Evolutionary conservation across 2,888 invertebrate genomes (phyloP), one percentile per base, ranked within the genome.

Genomic region (Meganola albula): DNA sequence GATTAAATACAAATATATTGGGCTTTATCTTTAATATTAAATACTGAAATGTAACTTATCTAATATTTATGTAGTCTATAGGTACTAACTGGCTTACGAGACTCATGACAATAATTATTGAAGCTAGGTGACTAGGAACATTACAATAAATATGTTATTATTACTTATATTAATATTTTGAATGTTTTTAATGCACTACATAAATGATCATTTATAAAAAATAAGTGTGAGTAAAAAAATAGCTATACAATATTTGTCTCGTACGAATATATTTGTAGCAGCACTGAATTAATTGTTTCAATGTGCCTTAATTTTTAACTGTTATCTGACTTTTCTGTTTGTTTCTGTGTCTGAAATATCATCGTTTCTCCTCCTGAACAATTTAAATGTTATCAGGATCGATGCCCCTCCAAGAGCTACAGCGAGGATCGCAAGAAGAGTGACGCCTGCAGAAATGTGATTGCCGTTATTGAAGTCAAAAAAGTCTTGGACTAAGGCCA

Each of bases 321-420:
- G 60, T 56, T 80, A 82, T 69, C 79, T 79, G 23, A 58, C 61
- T 54, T 83, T 79, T 34, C 74, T 65, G 31, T 63, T 67, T 12
- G 58, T 68, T 41, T 76, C 75, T 63, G 78, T 71, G 32, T 72
- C 65, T 4, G 48, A 32, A 29, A 62, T 55, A 7, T 40, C 37
- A 8, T 38, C 31, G 9, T 56, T 50, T 13, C 55, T 63, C 37
- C 61, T 73, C 40, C 59, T 66, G 13, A 77, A 63, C 27, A 79
- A 57, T 36, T 77, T 66, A 32, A 80, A 40, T 1, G 83, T 76
- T 72, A 79, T 75, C 28, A 85, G 52, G 1, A 87, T 48, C 1
- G 84, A 67, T 4, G 73, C 61, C 4, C 65, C 31, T 3, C 73
- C 67, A 21, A 83, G 49, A 5, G 54, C 47, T 10, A 79, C 24